Percentiles rank a stretch among this genome's conserved stretches.
These are phyloP conservation scores for Lophochroa leadbeateri DNA, from an alignment of 2,113 vertebrate genomes.

Conservation along the genomic window DNA sequence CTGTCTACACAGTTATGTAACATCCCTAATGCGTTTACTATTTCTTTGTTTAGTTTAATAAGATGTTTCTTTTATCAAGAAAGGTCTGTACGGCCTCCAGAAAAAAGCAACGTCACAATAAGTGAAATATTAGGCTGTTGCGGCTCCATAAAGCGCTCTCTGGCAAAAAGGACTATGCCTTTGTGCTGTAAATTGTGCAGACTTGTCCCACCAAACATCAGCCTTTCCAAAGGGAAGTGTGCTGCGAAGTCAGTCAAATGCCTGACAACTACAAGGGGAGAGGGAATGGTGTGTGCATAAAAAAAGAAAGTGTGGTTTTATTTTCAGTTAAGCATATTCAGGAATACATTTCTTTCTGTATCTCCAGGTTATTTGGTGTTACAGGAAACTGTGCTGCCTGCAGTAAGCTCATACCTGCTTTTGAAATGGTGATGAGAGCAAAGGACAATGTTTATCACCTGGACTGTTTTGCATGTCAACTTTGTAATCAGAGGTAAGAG, in stretches of 20 bases:
- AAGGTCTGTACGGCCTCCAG: conserved; percentile 41
- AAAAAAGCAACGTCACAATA: neutral
- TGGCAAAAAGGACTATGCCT: neutral
- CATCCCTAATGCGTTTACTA: conserved; percentile 43
- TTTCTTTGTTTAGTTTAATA: conserved; percentile 58
- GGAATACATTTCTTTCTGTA: conserved; percentile 10
- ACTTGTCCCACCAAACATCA: neutral
- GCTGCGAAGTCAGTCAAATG: neutral
- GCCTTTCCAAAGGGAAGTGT: neutral
- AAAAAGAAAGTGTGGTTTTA: neutral
- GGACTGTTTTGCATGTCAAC: conserved; percentile 98
- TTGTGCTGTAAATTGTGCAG: neutral
- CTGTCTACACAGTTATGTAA: conserved; percentile 39
- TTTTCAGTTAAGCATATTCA: neutral
- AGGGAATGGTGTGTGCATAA: neutral
- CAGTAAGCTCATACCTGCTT: conserved; percentile 98
- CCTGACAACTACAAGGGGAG: neutral
- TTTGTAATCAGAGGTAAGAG: conserved; percentile 97
- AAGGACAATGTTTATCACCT: conserved; percentile 99
- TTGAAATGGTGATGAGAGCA: conserved; percentile 99
- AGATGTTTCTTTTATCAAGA: conserved; percentile 52
- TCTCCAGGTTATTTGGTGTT: conserved; percentile 92
- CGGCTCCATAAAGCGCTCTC: neutral
- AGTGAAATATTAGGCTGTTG: neutral
- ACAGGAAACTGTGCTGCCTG: conserved; percentile 98